Base-by-base conservation (phyloP, 2,113 vertebrate species). In the Mungos mungo region DNA sequence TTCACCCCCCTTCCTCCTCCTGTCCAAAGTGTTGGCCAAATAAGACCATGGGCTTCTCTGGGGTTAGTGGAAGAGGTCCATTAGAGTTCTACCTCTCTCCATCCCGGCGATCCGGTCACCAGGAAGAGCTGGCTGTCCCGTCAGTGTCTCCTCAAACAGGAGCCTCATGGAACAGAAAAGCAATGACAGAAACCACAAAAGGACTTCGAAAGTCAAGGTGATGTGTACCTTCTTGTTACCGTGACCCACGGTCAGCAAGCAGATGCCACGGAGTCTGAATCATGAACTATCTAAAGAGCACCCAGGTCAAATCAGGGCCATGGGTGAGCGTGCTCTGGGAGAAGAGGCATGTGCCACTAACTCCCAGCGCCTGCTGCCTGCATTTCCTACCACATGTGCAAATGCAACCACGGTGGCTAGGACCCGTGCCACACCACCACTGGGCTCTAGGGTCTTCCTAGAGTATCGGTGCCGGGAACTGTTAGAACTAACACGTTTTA, bases 101-200 rank as follows among this genome's bases (percentile, higher is more conserved):
- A 25, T n/a, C 35, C 38, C 6, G 0, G 16, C 1, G 38, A 65
- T 9, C 50, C 0, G 3, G 25, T 47, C 68, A 47, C 13, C 13
- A 47, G 35, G 12, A 83, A 81, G 33, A 29, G 8, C 38, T 29
- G 14, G 66, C 18, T 81, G 35, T 65, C 38, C 25, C 60, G 27
- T 3, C 5, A 27, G 16, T 29, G 29, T 72, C 35, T 88, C 92
- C 85, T 93, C 35, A 65, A 31, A 88, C 52, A 18, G 13, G 16
- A 90, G 21, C 69, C 19, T 96, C 86, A 23, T 65, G 60, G 47
- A 82, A 95, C 23, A 84, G 31, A 50, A 72, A 72, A 66, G 47
- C 35, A 66, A 38, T 25, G 16, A 50, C 18, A n/a, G 25, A n/a
- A 65, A 82, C 68, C 52, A 92, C 50, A 92, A 50, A 31, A 89